phyloP scores from a whole-genome alignment of 2,797 vertebrate genomes.

The Pampus argenteus region DNA sequence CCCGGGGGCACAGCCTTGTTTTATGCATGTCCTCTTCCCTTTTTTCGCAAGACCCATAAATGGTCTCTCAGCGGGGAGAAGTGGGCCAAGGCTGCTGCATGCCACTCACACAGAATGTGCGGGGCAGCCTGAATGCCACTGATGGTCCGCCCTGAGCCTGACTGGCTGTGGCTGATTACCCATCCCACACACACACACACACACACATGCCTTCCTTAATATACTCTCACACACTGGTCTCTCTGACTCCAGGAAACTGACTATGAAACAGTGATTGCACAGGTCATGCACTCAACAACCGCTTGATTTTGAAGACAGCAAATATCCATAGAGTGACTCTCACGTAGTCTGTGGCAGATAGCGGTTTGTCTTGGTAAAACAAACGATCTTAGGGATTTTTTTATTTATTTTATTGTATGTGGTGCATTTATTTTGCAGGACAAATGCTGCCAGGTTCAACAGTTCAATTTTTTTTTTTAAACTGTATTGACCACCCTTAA shows the following conservation, averaged over 20 bases:
- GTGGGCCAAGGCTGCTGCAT: constrained; percentile 45
- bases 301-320: constrained; percentile 12
- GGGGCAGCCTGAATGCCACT: constrained; percentile 41
- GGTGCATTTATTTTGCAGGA: no score
- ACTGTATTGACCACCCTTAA: no score
- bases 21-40: constrained; percentile 71
- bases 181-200: neutral
- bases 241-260: constrained; percentile 21
- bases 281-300: constrained; percentile 23
- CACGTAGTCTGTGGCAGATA: neutral
- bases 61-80: constrained; percentile 58
- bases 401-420: no score
- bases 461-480: no score
- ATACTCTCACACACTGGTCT: constrained; percentile 8
- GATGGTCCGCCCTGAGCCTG: constrained; percentile 44
- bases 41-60: constrained; percentile 63
- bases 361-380: no score
- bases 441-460: no score
- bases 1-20: constrained; percentile 68
- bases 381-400: no score
- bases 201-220: constrained; percentile 6
- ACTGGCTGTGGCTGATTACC: constrained; percentile 36
- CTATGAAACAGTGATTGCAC: constrained; percentile 33
- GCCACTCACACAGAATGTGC: constrained; percentile 53
- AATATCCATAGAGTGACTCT: constrained; percentile 14